A percentile compares a stretch with the other conserved stretches of the same genome.
These are phyloP conservation scores for Criorhina ranunculi DNA, from an alignment of 2,888 invertebrate genomes.

Conservation along the genomic window DNA sequence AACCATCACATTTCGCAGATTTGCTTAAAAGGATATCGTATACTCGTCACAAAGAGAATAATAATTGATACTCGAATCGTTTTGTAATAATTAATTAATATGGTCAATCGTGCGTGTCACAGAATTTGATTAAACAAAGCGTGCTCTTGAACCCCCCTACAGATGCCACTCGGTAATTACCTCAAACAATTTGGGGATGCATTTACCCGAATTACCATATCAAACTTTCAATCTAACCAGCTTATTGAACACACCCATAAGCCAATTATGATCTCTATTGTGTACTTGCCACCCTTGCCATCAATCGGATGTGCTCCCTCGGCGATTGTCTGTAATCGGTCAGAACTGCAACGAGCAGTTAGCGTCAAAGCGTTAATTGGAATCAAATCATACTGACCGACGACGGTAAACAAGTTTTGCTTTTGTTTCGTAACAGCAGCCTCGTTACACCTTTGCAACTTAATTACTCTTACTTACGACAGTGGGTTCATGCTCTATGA, in stretches of 20 bases:
- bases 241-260: constrained; percentile 33
- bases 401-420: constrained; percentile 29
- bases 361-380: constrained; percentile 43
- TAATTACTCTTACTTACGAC: constrained; percentile 52
- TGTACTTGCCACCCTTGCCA: background rate
- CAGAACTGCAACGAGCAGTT: constrained; percentile 17
- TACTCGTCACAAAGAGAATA: too few species aligned
- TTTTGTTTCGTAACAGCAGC: constrained; percentile 27
- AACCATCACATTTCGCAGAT: too few species aligned
- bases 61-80: too few species aligned
- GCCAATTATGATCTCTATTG: constrained; percentile 48
- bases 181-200: constrained; percentile 16
- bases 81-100: too few species aligned
- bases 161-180: constrained; percentile 15
- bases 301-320: too few species aligned
- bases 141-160: too few species aligned
- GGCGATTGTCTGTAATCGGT: background rate
- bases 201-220: constrained; percentile 35
- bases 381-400: constrained; percentile 23
- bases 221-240: constrained; percentile 26
- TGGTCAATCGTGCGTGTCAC: too few species aligned
- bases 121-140: too few species aligned
- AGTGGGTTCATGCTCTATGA: constrained; percentile 4
- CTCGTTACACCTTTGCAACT: constrained; percentile 19
- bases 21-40: too few species aligned